These are phyloP conservation scores for Didymodactylos carnosus DNA, from an alignment of 2,888 invertebrate species.

Conservation along the genomic window DNA sequence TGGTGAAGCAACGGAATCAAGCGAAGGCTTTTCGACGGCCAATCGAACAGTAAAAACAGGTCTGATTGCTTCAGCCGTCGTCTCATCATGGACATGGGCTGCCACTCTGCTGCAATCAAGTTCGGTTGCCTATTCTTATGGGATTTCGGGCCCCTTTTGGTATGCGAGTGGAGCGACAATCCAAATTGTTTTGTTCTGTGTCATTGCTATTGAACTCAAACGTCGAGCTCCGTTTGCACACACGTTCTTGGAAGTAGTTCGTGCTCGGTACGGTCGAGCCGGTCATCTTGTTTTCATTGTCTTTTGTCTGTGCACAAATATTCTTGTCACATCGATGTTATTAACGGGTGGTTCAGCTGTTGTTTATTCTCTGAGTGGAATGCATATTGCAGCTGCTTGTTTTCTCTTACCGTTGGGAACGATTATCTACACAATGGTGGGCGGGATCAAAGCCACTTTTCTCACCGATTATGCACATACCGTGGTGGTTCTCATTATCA, in stretches of 20 bases:
- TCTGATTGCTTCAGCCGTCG: constrained; percentile 17
- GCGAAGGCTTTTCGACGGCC: neutral
- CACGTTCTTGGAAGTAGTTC: constrained; percentile 32
- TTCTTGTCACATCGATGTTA: constrained; percentile 25
- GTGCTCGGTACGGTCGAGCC: constrained; percentile 27
- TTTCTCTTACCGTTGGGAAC: neutral
- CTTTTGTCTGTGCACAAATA: constrained; percentile 31
- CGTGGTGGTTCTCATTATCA: neutral
- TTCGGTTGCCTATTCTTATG: constrained; percentile 23
- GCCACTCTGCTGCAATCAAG: constrained; percentile 33
- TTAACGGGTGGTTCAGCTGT: neutral
- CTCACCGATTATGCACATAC: neutral
- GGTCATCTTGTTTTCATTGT: constrained; percentile 30
- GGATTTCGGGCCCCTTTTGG: constrained; percentile 33
- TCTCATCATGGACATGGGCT: constrained; percentile 36
- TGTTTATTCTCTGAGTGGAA: neutral
- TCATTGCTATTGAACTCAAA: constrained; percentile 30
- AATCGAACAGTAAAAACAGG: neutral
- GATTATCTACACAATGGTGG: neutral
- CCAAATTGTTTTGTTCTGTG: constrained; percentile 27
- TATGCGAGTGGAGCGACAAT: constrained; percentile 31
- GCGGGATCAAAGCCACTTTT: neutral
- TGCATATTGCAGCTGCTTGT: neutral
- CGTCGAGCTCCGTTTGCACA: constrained; percentile 33
- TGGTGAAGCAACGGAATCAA: neutral